Evolutionary conservation across 2,888 invertebrate species (phyloP).

Genomic region (Drosophila siamana): DNA sequence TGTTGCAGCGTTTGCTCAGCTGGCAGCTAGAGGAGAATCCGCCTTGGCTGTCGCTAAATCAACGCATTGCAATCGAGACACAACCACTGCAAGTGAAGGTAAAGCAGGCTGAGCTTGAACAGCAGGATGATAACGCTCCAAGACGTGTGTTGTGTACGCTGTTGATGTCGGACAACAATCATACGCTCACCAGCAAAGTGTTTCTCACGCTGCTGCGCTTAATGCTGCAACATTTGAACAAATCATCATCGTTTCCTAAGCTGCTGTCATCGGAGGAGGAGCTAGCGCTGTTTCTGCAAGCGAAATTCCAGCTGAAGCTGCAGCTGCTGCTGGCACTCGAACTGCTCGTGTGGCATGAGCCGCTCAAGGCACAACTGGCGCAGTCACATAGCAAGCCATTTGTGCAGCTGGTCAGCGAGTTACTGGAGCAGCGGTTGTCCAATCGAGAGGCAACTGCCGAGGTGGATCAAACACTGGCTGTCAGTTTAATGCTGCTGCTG

Average conservation of each 20-base stretch:
- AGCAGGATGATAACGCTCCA: conserved; percentile 41
- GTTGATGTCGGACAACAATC: conserved; percentile 70
- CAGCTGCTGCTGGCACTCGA: conserved; percentile 80
- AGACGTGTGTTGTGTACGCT: conserved; percentile 66
- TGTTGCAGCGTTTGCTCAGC: conserved; percentile 64
- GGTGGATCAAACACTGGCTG: conserved; percentile 65
- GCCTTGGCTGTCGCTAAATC: conserved; percentile 66
- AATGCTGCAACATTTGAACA: conserved; percentile 50
- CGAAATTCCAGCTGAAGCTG: conserved; percentile 75
- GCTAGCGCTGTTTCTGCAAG: conserved; percentile 68
- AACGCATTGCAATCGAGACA: conserved; percentile 60
- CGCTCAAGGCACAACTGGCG: conserved; percentile 79
- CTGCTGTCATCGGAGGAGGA: conserved; percentile 78
- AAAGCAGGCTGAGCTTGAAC: conserved; percentile 37
- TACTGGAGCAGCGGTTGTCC: conserved; percentile 59
- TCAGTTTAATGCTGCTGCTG: conserved; percentile 74
- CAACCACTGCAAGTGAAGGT: conserved; percentile 63
- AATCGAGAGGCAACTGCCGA: conserved; percentile 8
- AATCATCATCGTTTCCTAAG: conserved; percentile 46
- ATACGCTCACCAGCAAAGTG: conserved; percentile 78
- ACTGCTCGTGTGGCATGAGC: conserved; percentile 79
- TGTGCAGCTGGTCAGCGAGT: conserved; percentile 67
- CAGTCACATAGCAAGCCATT: conserved; percentile 75
- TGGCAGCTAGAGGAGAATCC: conserved; percentile 38
- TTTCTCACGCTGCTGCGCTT: conserved; percentile 77